phyloP scores from a whole-genome alignment of 2,888 invertebrate genomes.

The Timandra comae region DNA sequence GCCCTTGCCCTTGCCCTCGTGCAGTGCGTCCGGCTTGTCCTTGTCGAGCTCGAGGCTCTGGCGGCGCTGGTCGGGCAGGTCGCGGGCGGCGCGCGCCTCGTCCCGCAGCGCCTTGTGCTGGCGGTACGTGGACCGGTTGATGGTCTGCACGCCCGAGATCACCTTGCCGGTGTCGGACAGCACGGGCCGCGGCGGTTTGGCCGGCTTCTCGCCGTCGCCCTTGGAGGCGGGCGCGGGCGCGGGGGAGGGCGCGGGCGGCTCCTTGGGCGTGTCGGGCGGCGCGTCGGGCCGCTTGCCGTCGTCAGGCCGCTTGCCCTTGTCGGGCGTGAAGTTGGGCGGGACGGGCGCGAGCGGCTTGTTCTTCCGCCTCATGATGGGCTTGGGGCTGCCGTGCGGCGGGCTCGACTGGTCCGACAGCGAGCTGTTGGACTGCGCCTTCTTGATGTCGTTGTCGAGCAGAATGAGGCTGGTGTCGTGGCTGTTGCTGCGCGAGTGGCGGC shows the following conservation, averaged over 20 bases:
- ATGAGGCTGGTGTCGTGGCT: slow-evolving; percentile 78
- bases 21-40: slow-evolving; percentile 46
- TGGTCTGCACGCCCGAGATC: slow-evolving; percentile 75
- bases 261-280: slow-evolving; percentile 29
- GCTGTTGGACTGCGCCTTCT: slow-evolving; percentile 81
- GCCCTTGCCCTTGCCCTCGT: slow-evolving; percentile 56
- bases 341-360: slow-evolving; percentile 85
- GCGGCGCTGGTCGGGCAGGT: slow-evolving; percentile 58
- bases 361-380: slow-evolving; percentile 82
- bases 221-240: slow-evolving; percentile 38
- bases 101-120: slow-evolving; percentile 66
- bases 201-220: slow-evolving; percentile 67
- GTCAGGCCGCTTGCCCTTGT: slow-evolving; percentile 56
- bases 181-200: slow-evolving; percentile 80
- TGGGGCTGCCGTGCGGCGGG: slow-evolving; percentile 85
- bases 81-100: slow-evolving; percentile 56
- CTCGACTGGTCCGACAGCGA: slow-evolving; percentile 81
- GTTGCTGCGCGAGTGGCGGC: slow-evolving; percentile 74
- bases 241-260: slow-evolving; percentile 15
- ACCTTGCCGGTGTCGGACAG: slow-evolving; percentile 67
- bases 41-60: slow-evolving; percentile 76
- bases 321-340: slow-evolving; percentile 78
- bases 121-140: slow-evolving; percentile 77
- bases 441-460: slow-evolving; percentile 65
- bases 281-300: slow-evolving; percentile 21